A percentile compares a stretch with the other conserved stretches of the same genome.
Conservation (phyloP, 2,113 vertebrate species). For the Pycnonotus jocosus region DNA sequence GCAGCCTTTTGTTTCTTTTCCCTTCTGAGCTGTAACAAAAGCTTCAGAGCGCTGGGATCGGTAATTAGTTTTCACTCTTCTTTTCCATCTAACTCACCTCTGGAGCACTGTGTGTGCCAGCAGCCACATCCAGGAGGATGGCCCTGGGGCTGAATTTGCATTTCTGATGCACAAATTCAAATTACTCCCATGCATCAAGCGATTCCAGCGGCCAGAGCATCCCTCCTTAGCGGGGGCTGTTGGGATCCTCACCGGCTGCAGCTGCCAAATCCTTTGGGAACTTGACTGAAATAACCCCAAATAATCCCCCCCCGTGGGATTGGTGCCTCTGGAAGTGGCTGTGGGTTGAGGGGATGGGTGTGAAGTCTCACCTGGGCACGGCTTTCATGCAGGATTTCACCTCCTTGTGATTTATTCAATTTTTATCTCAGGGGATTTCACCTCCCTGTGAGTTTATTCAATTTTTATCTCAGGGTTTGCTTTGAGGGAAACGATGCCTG, state of each 20-base stretch:
- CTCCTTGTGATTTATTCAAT: not conserved
- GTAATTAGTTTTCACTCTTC: not conserved
- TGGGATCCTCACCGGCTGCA: not conserved
- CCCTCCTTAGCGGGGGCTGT: not conserved
- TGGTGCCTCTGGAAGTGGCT: not conserved
- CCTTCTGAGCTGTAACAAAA: not conserved
- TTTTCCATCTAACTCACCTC: not conserved
- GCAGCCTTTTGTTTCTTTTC: not conserved
- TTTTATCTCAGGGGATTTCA: not conserved
- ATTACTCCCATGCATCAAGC: not conserved
- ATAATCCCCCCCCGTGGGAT: not conserved
- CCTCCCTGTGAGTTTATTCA: not conserved
- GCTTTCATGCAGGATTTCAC: accelerated
- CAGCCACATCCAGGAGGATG: not conserved
- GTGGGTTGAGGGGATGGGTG: accelerated
- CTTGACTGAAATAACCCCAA: not conserved
- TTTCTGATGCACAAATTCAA: conserved; percentile 31
- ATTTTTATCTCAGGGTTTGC: not conserved
- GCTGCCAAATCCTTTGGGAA: not conserved
- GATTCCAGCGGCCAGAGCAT: not conserved
- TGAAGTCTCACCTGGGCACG: not conserved
- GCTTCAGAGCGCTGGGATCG: not conserved
- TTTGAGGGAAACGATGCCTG: not conserved
- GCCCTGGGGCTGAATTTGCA: conserved; percentile 15
- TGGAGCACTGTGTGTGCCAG: not conserved